Evolutionary conservation across 2,113 vertebrate genomes (phyloP), one percentile per base, ranked within the genome.

Genomic region (Gambusia holbrooki): DNA sequence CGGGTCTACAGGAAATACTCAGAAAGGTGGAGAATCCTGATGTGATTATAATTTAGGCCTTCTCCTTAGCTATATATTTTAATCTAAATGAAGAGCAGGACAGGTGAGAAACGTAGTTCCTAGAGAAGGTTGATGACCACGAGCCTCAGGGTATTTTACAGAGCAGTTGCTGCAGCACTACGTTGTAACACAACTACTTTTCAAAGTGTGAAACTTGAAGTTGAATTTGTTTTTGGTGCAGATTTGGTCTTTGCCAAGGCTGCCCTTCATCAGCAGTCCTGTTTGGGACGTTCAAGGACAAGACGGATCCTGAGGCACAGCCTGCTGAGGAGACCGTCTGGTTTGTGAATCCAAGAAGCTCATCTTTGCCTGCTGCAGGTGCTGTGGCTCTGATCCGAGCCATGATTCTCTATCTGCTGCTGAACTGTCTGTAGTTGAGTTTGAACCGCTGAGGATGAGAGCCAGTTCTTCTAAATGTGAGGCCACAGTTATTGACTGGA

Each of bases 1-100:
- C 77, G 77, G 62, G 30, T 8, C 13, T 35, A 69, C 66, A 70
- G 61, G 51, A 8, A 58, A 1, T 12, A 15, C 45, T 48, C 45
- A 19, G 45, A 19, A 48, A 48, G 45, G 63, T 75, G 42, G 61
- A 83, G 63, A 28, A 76, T 69, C 66, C 28, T 76, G 62, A 8
- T 25, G 45, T 35, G 62, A 72, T 78, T 27, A 35, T 11, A 72
- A 78, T 76, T 79, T 77, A 75, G 35, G 27, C 54, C 58, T 69
- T 32, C 17, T 4, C 66, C 79, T 81, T 54, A 84, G 73, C 62
- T 37, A 30, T 40, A 70, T 83, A 80, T 82, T 74, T 71, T 29
- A 40, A 27, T 62, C 73, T 58, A n/a, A 35, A 67, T 80, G 76
- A 30, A 68, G 66, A 83, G 66, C 32, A 48, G 14, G 45, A 22